These are phyloP conservation scores for Luehdorfia chinensis DNA, from an alignment of 1,140 invertebrate species.

Conservation along the genomic window DNA sequence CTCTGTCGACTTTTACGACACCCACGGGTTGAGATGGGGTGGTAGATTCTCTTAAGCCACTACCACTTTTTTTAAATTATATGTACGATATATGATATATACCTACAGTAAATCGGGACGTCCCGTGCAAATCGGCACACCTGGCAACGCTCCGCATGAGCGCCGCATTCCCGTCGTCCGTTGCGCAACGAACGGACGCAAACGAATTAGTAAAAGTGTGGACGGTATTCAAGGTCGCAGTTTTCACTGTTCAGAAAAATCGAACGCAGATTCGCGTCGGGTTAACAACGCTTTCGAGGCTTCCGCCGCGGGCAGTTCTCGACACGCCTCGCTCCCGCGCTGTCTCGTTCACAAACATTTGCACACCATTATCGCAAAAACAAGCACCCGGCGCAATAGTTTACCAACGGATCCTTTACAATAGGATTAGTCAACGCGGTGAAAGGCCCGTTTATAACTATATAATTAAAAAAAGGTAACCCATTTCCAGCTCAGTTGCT, in stretches of 20 bases:
- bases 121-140: too few species aligned
- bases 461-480: conserved; percentile 55
- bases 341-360: conserved; percentile 29
- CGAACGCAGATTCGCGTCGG: too few species aligned
- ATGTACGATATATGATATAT: too few species aligned
- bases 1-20: too few species aligned
- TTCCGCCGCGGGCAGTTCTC: conserved; percentile 21
- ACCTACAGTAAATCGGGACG: too few species aligned
- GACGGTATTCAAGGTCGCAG: conserved; percentile 2
- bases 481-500: conserved; percentile 31
- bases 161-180: background rate
- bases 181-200: background rate
- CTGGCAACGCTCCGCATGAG: too few species aligned
- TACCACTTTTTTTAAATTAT: too few species aligned
- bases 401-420: conserved; percentile 33
- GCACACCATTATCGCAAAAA: conserved; percentile 36
- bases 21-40: too few species aligned
- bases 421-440: conserved; percentile 40
- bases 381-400: conserved; percentile 19
- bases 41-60: too few species aligned
- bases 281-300: conserved; percentile 55
- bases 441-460: conserved; percentile 50
- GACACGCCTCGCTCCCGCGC: conserved; percentile 32
- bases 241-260: conserved; percentile 6
- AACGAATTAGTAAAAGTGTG: background rate